Percentiles rank a stretch among this genome's conserved stretches.
phyloP scores from a whole-genome alignment of 2,797 vertebrate species.

The Bradypodion ventrale region DNA sequence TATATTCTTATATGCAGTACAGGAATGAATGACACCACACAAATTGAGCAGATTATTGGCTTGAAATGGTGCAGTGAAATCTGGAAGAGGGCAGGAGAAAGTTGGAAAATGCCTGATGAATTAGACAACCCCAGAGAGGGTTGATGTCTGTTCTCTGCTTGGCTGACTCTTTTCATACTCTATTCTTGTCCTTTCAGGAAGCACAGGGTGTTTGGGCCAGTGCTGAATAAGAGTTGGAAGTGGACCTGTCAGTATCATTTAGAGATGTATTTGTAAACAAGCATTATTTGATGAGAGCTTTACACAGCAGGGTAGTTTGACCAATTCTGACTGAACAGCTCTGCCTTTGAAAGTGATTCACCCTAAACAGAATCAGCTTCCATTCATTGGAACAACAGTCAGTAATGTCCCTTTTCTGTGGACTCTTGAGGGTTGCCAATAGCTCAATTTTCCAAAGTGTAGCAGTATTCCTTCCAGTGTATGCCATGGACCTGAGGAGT shows the following conservation, averaged over 20 bases:
- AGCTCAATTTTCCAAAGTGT: slow-evolving; percentile 53
- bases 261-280: slow-evolving; percentile 77
- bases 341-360: slow-evolving; percentile 64
- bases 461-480: slow-evolving; percentile 39
- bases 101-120: not conserved
- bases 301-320: slow-evolving; percentile 65
- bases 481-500: slow-evolving; percentile 25
- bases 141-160: not conserved
- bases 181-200: slow-evolving; percentile 47
- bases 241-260: slow-evolving; percentile 53
- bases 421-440: slow-evolving; percentile 41
- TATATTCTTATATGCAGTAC: not conserved
- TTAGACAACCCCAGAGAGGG: not conserved
- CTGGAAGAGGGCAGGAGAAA: not conserved
- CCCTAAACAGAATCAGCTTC: slow-evolving; percentile 53
- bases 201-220: slow-evolving; percentile 12
- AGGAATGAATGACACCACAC: not conserved
- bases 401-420: slow-evolving; percentile 19
- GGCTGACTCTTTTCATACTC: not conserved
- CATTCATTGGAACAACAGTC: slow-evolving; percentile 37
- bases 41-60: not conserved
- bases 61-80: not conserved
- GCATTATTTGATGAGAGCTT: slow-evolving; percentile 72
- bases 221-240: slow-evolving; percentile 52
- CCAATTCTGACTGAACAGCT: slow-evolving; percentile 63